Evolutionary conservation across 2,888 invertebrate genomes (phyloP).

Genomic region (Acanthopleura granulata): DNA sequence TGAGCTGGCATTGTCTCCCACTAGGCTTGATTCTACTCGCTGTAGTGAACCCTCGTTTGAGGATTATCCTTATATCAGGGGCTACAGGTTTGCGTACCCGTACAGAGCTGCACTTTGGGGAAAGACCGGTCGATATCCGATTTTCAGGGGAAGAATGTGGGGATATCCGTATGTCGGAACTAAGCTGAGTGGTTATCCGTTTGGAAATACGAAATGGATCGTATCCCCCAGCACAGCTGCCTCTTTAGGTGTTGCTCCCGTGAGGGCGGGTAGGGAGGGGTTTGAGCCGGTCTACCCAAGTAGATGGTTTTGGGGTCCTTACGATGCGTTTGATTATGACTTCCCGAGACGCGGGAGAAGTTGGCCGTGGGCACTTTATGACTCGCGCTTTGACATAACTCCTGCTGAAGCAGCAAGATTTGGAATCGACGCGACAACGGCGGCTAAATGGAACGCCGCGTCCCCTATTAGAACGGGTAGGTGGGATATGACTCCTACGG

Average conservation of each 20-base stretch:
- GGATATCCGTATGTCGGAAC: background rate
- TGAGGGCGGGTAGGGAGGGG: conserved; percentile 3
- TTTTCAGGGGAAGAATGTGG: background rate
- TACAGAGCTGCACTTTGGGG: conserved; percentile 8
- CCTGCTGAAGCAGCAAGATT: conserved; percentile 1
- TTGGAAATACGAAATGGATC: conserved; percentile 1
- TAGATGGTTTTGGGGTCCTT: conserved; percentile 11
- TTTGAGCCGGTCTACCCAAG: background rate
- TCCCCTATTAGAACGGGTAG: conserved; percentile 16
- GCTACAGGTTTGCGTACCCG: background rate
- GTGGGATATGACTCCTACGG: conserved; percentile 4
- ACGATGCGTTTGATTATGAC: background rate
- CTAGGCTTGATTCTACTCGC: background rate
- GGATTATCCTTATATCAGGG: conserved; percentile 1
- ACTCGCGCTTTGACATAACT: conserved; percentile 1
- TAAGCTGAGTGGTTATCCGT: background rate
- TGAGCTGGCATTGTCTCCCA: background rate
- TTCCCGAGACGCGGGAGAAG: background rate
- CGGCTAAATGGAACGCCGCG: conserved; percentile 12
- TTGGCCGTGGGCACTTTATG: background rate
- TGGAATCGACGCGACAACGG: conserved; percentile 3
- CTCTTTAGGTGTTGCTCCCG: background rate
- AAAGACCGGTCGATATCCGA: background rate
- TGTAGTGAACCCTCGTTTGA: background rate
- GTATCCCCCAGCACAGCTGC: background rate